Evolutionary conservation across 2,797 vertebrate genomes (phyloP), one percentile per base, ranked within the genome.

Genomic region (Columba guinea): DNA sequence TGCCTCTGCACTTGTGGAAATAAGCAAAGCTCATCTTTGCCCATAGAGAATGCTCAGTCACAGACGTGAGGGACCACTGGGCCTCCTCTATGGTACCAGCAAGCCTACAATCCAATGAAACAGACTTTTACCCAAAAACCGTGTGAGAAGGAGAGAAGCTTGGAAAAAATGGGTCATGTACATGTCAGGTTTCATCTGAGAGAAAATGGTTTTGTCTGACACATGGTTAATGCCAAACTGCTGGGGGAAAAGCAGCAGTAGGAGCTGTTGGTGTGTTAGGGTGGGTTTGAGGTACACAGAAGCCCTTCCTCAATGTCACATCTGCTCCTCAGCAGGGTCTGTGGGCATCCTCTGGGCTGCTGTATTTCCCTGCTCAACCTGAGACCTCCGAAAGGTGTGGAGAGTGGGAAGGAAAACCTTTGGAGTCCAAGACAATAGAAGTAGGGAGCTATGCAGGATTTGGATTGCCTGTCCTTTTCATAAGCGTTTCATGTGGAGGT

Each of bases 401-500:
- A 77, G 26, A 65, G 23, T 22, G n/a, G 51, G 39, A 90, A 34
- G 35, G 27, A 55, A 68, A 83, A 23, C 63, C 85, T 87, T 35
- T 23, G 21, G 48, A 77, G 51, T 35, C 16, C 62, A n/a, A 51
- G 68, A 86, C 52, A 69, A 19, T 14, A 84, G 75, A 39, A 75
- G 22, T 3, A 19, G 39, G 69, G 81, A 91, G 37, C 62, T 48
- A 0, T 83, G 91, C 86, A 84, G 53, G 37, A 34, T 74, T 90
- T 77, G 64, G 48, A 39, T n/a, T 58, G 69, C 44, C 77, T 0
- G 8, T 88, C 87, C 93, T 76, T 87, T 77, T 59, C 89, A 86
- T 41, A 55, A 95, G 76, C 60, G n/a, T 53, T 79, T 90, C 83
- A 60, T 53, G 63, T 59, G 73, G 93, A 95, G 94, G 94, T 95